Conservation (phyloP, 2,888 invertebrate species). For the Heteromurus nitidus region DNA sequence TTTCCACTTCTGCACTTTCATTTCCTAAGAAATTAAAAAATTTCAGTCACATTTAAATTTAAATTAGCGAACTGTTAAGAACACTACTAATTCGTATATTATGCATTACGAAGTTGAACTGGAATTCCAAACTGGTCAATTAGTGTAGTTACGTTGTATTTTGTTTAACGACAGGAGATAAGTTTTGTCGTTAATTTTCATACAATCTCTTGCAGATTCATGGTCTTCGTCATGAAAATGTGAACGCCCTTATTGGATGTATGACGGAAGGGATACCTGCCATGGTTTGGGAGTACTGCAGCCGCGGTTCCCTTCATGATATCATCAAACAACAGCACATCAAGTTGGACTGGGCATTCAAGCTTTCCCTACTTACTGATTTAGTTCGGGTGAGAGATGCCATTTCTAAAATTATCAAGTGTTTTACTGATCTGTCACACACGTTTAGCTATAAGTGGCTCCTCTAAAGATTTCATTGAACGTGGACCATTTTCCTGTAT, state of each 20-base stretch:
- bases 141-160: too few species aligned
- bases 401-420: background rate
- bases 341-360: constrained; percentile 96
- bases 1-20: too few species aligned
- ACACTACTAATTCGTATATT: too few species aligned
- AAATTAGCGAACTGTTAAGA: too few species aligned
- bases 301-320: constrained; percentile 91
- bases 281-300: constrained; percentile 91
- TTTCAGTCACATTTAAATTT: too few species aligned
- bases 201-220: constrained; percentile 83
- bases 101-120: too few species aligned
- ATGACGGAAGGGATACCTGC: constrained; percentile 86
- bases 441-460: background rate
- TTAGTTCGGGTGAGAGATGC: constrained; percentile 80
- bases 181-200: too few species aligned
- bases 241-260: constrained; percentile 92
- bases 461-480: background rate
- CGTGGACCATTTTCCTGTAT: too few species aligned
- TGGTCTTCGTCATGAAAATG: constrained; percentile 91
- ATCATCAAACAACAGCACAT: constrained; percentile 92
- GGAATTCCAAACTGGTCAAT: too few species aligned
- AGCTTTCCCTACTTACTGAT: constrained; percentile 93
- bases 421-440: background rate
- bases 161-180: too few species aligned
- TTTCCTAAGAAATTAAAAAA: too few species aligned